phyloP scores from a whole-genome alignment of 2,113 vertebrate genomes.

The Oncorhynchus nerka region DNA sequence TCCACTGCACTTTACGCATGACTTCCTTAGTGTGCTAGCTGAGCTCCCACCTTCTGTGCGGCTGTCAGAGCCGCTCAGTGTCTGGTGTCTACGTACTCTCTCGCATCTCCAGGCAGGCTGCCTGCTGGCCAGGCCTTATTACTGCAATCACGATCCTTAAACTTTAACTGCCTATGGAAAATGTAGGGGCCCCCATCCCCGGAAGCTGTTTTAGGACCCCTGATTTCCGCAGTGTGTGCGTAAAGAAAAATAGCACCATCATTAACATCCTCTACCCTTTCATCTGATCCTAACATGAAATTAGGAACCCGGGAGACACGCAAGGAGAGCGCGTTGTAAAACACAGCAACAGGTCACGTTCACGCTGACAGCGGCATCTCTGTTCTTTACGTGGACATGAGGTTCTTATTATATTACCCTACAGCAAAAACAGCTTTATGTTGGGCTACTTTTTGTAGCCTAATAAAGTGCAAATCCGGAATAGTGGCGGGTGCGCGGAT shows the following conservation, averaged over 20 bases:
- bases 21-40: conserved; percentile 34
- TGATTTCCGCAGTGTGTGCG: conserved; percentile 52
- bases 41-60: conserved; percentile 4
- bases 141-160: conserved; percentile 18
- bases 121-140: conserved; percentile 23
- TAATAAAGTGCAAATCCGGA: too few species aligned
- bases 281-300: conserved; percentile 58
- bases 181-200: neutral
- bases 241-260: conserved; percentile 38
- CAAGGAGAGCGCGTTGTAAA: conserved; percentile 52
- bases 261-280: conserved; percentile 58
- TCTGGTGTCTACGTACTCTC: too few species aligned
- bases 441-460: too few species aligned
- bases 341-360: conserved; percentile 53
- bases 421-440: conserved; percentile 3
- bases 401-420: conserved; percentile 34
- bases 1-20: conserved; percentile 43
- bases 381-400: conserved; percentile 22
- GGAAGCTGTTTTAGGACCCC: conserved; percentile 33
- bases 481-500: too few species aligned
- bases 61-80: conserved; percentile 51
- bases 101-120: conserved; percentile 14
- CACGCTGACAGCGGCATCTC: conserved; percentile 39
- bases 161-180: neutral
- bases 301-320: conserved; percentile 56